Evolutionary conservation across 2,888 invertebrate genomes (phyloP).

Genomic region (Ophion costatus): DNA sequence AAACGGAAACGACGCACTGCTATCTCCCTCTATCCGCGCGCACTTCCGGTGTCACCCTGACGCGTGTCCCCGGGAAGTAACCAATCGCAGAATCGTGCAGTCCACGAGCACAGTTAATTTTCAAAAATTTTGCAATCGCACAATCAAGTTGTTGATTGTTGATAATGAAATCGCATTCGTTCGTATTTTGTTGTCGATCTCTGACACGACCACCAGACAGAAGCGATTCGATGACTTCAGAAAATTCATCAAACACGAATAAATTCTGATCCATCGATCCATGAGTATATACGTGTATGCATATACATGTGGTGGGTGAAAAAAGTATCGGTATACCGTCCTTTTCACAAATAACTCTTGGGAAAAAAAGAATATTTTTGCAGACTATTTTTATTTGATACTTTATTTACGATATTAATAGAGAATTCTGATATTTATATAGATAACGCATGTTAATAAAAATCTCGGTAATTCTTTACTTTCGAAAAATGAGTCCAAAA

Average conservation of each 20-base stretch:
- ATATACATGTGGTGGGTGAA: background rate
- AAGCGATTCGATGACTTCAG: background rate
- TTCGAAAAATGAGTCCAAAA: too few species aligned
- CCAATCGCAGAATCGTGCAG: background rate
- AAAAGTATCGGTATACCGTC: background rate
- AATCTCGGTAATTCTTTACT: too few species aligned
- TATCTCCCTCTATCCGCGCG: background rate
- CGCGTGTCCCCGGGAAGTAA: background rate
- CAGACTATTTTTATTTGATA: background rate
- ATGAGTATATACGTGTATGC: too few species aligned
- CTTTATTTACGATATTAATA: background rate
- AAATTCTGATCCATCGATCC: too few species aligned
- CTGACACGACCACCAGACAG: background rate
- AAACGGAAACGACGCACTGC: background rate
- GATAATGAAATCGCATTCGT: background rate
- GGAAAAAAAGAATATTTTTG: too few species aligned
- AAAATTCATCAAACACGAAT: background rate
- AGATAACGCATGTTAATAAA: too few species aligned
- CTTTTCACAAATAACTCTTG: background rate
- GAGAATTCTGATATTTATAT: too few species aligned
- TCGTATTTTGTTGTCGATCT: background rate
- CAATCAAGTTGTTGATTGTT: background rate
- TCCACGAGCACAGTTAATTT: background rate
- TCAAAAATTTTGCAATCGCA: background rate
- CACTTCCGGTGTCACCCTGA: background rate